These are phyloP conservation scores for Squalus acanthias DNA, from an alignment of 2,797 vertebrate genomes.

Conservation along the genomic window DNA sequence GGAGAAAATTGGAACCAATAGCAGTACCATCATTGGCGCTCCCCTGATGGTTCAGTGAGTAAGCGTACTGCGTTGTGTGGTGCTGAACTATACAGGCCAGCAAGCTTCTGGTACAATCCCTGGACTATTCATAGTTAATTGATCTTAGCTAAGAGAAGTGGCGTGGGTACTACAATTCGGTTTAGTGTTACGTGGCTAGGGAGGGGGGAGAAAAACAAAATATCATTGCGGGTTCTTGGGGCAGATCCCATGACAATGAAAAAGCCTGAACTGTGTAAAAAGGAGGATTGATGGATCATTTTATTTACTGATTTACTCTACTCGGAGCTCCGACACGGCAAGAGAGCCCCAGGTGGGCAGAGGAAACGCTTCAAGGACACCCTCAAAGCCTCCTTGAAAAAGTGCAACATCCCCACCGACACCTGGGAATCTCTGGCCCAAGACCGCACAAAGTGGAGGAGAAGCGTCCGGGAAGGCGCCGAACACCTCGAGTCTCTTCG, in stretches of 20 bases:
- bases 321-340: too few relatives aligned
- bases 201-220: not conserved
- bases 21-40: not conserved
- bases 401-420: too few relatives aligned
- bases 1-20: not conserved
- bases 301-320: not conserved
- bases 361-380: too few relatives aligned
- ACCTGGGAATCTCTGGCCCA: too few relatives aligned
- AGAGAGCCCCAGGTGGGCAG: too few relatives aligned
- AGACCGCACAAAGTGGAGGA: too few relatives aligned
- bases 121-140: not conserved
- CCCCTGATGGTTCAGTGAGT: not conserved
- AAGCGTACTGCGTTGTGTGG: not conserved
- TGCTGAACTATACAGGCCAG: not conserved
- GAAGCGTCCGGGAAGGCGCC: too few relatives aligned
- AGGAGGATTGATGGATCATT: not conserved
- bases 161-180: not conserved
- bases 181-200: not conserved
- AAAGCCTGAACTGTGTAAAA: not conserved
- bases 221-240: not conserved
- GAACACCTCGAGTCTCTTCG: too few relatives aligned
- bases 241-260: not conserved
- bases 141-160: not conserved
- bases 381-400: too few relatives aligned
- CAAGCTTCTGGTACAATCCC: not conserved